These are phyloP conservation scores for Mormyrus hasselquistii DNA, from an alignment of 2,797 vertebrate genomes.

Conservation along the genomic window DNA sequence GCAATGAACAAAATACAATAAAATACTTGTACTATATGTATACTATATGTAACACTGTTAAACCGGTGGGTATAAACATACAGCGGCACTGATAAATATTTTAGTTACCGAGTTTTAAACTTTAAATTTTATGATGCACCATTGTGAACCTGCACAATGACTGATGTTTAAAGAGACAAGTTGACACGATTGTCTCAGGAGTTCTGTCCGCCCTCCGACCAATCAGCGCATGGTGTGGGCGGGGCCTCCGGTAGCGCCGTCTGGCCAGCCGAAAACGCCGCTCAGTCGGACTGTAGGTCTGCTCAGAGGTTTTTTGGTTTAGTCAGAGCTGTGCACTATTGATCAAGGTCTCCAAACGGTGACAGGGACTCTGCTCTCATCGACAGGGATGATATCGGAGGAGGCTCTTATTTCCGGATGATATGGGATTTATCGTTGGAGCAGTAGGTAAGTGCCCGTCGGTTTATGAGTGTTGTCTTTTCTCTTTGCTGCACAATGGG, in stretches of 20 bases:
- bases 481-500: background rate
- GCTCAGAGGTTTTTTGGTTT: background rate
- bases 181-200: background rate
- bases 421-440: slow-evolving; percentile 14
- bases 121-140: background rate
- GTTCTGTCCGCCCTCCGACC: background rate
- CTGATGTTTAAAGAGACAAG: slow-evolving; percentile 27
- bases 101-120: background rate
- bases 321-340: background rate
- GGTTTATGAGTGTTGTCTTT: background rate
- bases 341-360: background rate
- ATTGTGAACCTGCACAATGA: slow-evolving; percentile 15
- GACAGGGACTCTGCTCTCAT: background rate
- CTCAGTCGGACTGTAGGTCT: background rate
- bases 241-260: slow-evolving; percentile 18
- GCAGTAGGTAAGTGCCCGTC: slow-evolving; percentile 15
- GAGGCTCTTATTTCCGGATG: background rate
- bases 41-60: background rate
- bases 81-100: background rate
- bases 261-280: background rate
- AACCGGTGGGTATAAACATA: background rate
- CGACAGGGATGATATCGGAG: slow-evolving; percentile 6
- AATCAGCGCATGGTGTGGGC: slow-evolving; percentile 31
- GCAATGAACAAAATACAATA: background rate
- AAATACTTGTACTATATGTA: background rate